Percentiles rank a stretch among this genome's conserved stretches.
Evolutionary conservation across 2,888 invertebrate species (phyloP).

Genomic region (Tuberolachnus salignus): DNA sequence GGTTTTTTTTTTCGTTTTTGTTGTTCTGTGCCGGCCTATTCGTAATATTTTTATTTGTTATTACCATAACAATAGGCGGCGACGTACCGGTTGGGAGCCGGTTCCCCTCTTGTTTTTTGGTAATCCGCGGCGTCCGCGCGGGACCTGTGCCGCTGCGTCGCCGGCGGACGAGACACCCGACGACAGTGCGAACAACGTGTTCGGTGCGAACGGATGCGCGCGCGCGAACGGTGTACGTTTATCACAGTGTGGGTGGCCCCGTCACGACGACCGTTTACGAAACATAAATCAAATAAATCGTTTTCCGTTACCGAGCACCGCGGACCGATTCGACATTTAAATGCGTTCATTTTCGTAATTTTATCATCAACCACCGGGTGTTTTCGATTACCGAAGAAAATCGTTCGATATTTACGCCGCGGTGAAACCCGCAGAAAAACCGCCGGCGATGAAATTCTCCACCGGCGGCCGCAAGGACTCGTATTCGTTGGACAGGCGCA

Average conservation of each 20-base stretch:
- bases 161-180: not conserved
- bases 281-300: too few relatives aligned
- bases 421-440: not conserved
- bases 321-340: too few relatives aligned
- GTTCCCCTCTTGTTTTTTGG: slow-evolving; percentile 1
- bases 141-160: slow-evolving; percentile 35
- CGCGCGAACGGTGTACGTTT: not conserved
- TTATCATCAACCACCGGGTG: too few relatives aligned
- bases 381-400: too few relatives aligned
- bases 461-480: slow-evolving; percentile 59
- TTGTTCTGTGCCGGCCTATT: too few relatives aligned
- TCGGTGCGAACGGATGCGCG: slow-evolving; percentile 37
- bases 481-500: slow-evolving; percentile 59
- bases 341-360: too few relatives aligned
- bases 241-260: not conserved
- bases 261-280: too few relatives aligned
- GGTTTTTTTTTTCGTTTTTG: too few relatives aligned
- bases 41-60: too few relatives aligned
- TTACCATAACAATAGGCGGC: too few relatives aligned
- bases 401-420: too few relatives aligned
- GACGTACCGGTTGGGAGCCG: not conserved
- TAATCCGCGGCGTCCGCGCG: slow-evolving; percentile 15
- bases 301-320: too few relatives aligned
- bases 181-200: slow-evolving; percentile 54
- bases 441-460: slow-evolving; percentile 59